Percentiles rank a stretch among this genome's conserved stretches.
phyloP scores from a whole-genome alignment of 2,113 vertebrate species.

The Gallinago jamesoni region DNA sequence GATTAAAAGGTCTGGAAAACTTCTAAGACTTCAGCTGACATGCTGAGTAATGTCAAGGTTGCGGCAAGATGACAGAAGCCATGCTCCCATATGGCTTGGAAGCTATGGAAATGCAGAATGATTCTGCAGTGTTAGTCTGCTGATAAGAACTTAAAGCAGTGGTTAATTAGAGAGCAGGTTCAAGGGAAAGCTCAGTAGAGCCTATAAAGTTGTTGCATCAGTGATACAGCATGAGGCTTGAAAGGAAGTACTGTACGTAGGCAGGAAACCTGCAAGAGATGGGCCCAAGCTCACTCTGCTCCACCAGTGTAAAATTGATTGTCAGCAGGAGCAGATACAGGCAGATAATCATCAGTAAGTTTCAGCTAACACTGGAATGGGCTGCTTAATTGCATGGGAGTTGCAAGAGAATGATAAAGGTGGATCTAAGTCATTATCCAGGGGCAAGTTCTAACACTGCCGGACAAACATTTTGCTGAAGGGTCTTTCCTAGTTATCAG shows the following conservation, averaged over 20 bases:
- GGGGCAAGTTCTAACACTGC: constrained; percentile 53
- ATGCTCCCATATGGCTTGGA: background rate
- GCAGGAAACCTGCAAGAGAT: background rate
- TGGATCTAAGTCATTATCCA: constrained; percentile 31
- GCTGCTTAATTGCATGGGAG: background rate
- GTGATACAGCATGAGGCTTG: background rate
- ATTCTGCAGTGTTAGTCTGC: constrained; percentile 35
- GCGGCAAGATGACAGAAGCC: background rate
- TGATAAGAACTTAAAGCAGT: constrained; percentile 50
- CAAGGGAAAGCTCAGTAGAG: constrained; percentile 26
- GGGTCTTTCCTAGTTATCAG: constrained; percentile 45
- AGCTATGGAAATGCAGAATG: constrained; percentile 20
- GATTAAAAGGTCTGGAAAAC: constrained; percentile 49
- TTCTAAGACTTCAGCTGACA: constrained; percentile 14
- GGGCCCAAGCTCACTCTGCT: background rate
- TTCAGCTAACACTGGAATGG: background rate
- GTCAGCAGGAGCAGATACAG: background rate
- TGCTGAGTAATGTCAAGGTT: background rate
- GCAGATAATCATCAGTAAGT: background rate
- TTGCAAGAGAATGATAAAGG: background rate
- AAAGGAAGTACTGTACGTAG: background rate
- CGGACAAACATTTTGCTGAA: constrained; percentile 61
- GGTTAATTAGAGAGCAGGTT: constrained; percentile 49
- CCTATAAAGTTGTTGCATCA: background rate
- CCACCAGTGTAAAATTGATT: background rate